Evolutionary conservation across 2,113 vertebrate species (phyloP), one percentile per base, ranked within the genome.

Genomic region (Phrynocephalus versicolor): DNA sequence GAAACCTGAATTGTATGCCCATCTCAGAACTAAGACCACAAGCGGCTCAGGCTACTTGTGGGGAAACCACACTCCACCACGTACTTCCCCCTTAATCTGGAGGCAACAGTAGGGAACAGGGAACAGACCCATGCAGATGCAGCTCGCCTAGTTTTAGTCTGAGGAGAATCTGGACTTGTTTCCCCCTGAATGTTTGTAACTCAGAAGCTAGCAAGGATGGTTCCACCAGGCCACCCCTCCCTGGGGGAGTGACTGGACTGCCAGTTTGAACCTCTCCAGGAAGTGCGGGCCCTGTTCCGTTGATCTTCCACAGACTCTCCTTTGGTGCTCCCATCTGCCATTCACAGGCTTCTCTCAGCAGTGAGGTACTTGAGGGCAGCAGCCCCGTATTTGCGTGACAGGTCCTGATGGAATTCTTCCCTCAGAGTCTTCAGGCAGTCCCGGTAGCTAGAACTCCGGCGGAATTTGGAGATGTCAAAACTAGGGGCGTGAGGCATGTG

Each of bases 401-500:
- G 92, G 94, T 99, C 98, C 95, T 99, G 98, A 91, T 98, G 98
- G 93, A 99, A 99, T 91, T 98, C 98, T 0, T 99, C 98, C 91
- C 98, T 98, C 86, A 99, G 96, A 0, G 96, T 97, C 94, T 95
- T 96, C 16, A 99, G 96, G 93, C 98, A 99, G 93, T 95, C 93
- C 8, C 98, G 97, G 88, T 99, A 99, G 85, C 95, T 91, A 0
- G 95, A 92, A 39, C 97, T 99, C 91, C 98, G 97, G 87, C 98
- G 98, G 60, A 99, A 99, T 93, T 98, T 98, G 91, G 98, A 98
- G 95, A 98, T 97, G 95, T 99, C 98, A 0, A 98, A 98, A 95
- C 98, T 99, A 45, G 98, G 98, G 0, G 98, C 96, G 0, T 99
- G 98, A 1, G 98, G 98, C 98, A 99, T 98, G 96, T 99, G 98